Evolutionary conservation across 1,140 invertebrate genomes (phyloP).

Genomic region (Euglossa dilemma): DNA sequence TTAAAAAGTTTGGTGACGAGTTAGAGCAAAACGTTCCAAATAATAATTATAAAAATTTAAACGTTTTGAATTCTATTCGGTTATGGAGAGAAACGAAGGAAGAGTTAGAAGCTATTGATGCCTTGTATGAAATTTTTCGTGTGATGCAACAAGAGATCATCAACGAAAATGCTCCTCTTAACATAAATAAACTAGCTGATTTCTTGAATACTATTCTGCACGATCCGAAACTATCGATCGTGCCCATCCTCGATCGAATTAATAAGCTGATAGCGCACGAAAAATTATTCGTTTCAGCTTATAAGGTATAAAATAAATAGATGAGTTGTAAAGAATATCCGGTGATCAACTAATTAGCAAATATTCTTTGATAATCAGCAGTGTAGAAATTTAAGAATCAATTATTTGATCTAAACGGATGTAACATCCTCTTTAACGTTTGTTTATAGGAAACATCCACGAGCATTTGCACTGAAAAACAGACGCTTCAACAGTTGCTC

Average conservation of each 20-base stretch:
- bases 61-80: conserved; percentile 82
- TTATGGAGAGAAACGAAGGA: conserved; percentile 82
- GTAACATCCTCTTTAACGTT: conserved; percentile 45
- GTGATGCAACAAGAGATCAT: conserved; percentile 79
- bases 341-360: not conserved
- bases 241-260: conserved; percentile 81
- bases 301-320: conserved; percentile 82
- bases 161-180: conserved; percentile 69
- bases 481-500: conserved; percentile 91
- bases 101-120: conserved; percentile 83
- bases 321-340: not conserved
- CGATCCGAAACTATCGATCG: conserved; percentile 83
- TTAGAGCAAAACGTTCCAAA: conserved; percentile 74
- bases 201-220: conserved; percentile 85
- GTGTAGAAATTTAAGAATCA: not conserved
- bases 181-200: conserved; percentile 84
- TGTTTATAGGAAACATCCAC: conserved; percentile 85
- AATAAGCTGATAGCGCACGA: conserved; percentile 83
- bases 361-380: not conserved
- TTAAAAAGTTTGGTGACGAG: conserved; percentile 82
- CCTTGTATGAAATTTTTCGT: conserved; percentile 84
- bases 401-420: not conserved
- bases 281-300: conserved; percentile 84
- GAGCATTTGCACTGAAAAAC: conserved; percentile 86
- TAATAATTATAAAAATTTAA: conserved; percentile 75